Base-by-base conservation (phyloP, 2,888 invertebrate species). In the Spodoptera picta region DNA sequence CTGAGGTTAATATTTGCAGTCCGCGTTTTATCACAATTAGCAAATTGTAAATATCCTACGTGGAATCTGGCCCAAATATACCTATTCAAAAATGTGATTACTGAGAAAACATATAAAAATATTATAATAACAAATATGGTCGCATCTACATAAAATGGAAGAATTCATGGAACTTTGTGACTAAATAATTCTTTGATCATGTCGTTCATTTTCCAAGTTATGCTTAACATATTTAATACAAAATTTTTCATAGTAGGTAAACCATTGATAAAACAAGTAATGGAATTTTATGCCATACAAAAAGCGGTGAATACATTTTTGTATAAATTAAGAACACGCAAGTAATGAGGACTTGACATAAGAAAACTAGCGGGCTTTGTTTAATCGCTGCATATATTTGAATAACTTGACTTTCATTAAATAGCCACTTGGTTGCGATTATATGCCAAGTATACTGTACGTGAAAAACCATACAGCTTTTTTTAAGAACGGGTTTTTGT, bases 301-400 rank as follows among this genome's bases (percentile, higher is more conserved):
- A 82, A 81, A 79, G 69, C 65, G 59, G 68, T 59, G 60, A 76
- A 77, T 69, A 77, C 69, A 79, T 77, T 79, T 82, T 84, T 77
- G 78, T 82, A 80, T 73, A 80, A 79, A 83, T 83, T 76, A 72
- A 58, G 74, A 63, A 64, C 79, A 81, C 81, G 73, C 75, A 58
- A 78, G 49, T 72, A 72, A 76, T 53, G 67, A 74, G 66, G 65
- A 62, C 60, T 68, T 44, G 48, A 62, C 48, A 62, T 61, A 68
- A 70, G 70, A 73, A 67, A 60, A 59, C 68, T 71, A 76, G 47
- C 70, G 52, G 53, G 56, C 60, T 56, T 67, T 61, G 60, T 63
- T 65, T 71, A 79, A 27, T 71, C 58, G 51, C 55, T 61, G 60
- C 53, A 65, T 73, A 67, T n/a, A 76, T 75, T 73, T 75, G 54